These are phyloP conservation scores for Achlya flavicornis DNA, from an alignment of 2,888 invertebrate species.

Conservation along the genomic window DNA sequence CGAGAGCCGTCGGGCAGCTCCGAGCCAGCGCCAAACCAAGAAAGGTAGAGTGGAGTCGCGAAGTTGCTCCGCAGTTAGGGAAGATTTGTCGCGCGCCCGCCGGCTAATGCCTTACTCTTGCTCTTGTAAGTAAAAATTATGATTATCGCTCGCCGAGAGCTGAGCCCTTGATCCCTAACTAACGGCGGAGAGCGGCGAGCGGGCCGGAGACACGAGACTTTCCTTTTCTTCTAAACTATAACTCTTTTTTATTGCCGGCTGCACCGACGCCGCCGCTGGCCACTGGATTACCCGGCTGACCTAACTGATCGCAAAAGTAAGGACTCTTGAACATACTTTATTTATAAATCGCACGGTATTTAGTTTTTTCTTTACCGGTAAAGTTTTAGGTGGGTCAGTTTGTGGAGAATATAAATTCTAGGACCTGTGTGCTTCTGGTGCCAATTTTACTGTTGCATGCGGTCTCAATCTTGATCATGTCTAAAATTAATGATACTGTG, in stretches of 20 bases:
- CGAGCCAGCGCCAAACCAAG: constrained; percentile 40
- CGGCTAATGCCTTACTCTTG: constrained; percentile 74
- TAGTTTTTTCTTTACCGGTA: constrained; percentile 29
- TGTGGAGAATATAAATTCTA: constrained; percentile 12
- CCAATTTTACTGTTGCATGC: background rate
- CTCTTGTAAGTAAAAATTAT: constrained; percentile 84
- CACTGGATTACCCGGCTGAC: constrained; percentile 75
- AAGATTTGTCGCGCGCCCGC: constrained; percentile 80
- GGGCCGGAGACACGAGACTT: constrained; percentile 70
- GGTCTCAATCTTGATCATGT: background rate
- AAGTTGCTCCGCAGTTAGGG: constrained; percentile 79
- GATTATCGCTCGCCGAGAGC: constrained; percentile 80
- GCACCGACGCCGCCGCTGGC: constrained; percentile 50
- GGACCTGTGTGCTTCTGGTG: background rate
- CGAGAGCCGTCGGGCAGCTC: constrained; percentile 41
- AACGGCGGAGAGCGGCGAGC: constrained; percentile 57
- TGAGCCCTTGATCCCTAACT: constrained; percentile 82
- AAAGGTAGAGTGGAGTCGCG: constrained; percentile 60
- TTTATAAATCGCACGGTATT: constrained; percentile 52
- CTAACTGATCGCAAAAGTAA: constrained; percentile 67
- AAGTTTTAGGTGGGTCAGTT: constrained; percentile 14
- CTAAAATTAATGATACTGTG: too few relatives aligned
- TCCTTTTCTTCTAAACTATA: constrained; percentile 82
- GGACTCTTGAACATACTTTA: constrained; percentile 57
- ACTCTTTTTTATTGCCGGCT: constrained; percentile 83